Conservation (phyloP, 2,797 vertebrate genomes). For the Toxotes lorentzi region DNA sequence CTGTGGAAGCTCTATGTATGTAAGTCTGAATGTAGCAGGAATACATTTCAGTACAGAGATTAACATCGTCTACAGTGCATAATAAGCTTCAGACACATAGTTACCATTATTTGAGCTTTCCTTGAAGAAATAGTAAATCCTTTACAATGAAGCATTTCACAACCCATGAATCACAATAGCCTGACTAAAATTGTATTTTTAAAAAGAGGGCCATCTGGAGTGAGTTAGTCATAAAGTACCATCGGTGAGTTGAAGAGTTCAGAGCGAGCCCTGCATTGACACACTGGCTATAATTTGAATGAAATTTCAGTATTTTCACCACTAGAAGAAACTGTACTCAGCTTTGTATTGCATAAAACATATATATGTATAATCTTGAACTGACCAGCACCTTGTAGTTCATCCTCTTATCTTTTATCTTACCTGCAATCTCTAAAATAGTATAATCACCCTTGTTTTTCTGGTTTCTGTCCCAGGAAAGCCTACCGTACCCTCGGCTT, state of each 20-base stretch:
- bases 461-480: constrained; percentile 80
- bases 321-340: not conserved
- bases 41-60: constrained; percentile 18
- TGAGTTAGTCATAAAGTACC: constrained; percentile 39
- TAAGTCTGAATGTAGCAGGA: not conserved
- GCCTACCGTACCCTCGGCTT: constrained; percentile 90
- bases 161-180: not conserved
- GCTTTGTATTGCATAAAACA: not conserved
- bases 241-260: constrained; percentile 56
- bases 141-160: not conserved
- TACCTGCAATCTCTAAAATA: not conserved
- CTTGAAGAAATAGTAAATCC: constrained; percentile 2
- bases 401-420: constrained; percentile 1
- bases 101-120: constrained; percentile 22
- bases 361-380: not conserved
- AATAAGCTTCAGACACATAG: not conserved
- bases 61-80: not conserved
- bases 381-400: not conserved
- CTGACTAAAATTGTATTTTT: constrained; percentile 22
- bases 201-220: constrained; percentile 10
- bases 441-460: not conserved
- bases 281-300: constrained; percentile 35
- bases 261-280: constrained; percentile 38
- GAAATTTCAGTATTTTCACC: constrained; percentile 25
- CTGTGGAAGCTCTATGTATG: not conserved